Base-by-base conservation (phyloP, 2,113 vertebrate species). In the Sebastes fasciatus region DNA sequence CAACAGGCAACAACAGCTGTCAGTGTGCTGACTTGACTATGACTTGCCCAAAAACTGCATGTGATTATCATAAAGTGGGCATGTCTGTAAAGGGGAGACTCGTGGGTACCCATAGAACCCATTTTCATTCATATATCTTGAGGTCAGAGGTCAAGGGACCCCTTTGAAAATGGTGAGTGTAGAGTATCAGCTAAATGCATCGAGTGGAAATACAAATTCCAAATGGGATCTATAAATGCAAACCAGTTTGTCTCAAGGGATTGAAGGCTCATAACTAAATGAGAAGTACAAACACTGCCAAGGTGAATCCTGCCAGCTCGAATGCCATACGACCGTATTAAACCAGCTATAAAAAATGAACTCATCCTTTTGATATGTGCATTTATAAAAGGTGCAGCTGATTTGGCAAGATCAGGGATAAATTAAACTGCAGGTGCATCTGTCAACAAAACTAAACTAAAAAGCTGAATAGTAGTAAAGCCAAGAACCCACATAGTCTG, bases 181-280 rank as follows among this genome's bases (percentile, higher is more conserved):
- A 19, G 14, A 19, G 17, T 62, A 8, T 70, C 26, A 43, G 16
- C 10, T 26, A 26, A 45, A 69, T 61, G 21, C 10, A 34, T 42
- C 5, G 19, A 55, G 40, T 63, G 16, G 65, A 64, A 66, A 78
- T 8, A 13, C 26, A 34, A 16, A 61, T 70, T 64, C 16, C 34
- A 61, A 63, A 13, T 48, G 6, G n/a, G 19, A 71, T 58, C 55
- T 14, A 14, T 71, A 42, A 65, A 71, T 77, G 12, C 13, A 77
- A 54, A 54, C 13, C 14, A n/a, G 60, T 66, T 34, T 14, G 67
- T 65, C 49, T 77, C 12, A 26, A 49, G 60, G 19, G 42, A 51
- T 8, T 57, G 11, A 71, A 13, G 51, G 43, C 8, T 57, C 26
- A 55, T 71, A 71, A 51, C 26, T 9, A 12, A 63, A 79, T 11